Percentiles rank a stretch among this genome's conserved stretches.
phyloP scores from a whole-genome alignment of 2,888 invertebrate species.

The Steinernema carpocapsae region DNA sequence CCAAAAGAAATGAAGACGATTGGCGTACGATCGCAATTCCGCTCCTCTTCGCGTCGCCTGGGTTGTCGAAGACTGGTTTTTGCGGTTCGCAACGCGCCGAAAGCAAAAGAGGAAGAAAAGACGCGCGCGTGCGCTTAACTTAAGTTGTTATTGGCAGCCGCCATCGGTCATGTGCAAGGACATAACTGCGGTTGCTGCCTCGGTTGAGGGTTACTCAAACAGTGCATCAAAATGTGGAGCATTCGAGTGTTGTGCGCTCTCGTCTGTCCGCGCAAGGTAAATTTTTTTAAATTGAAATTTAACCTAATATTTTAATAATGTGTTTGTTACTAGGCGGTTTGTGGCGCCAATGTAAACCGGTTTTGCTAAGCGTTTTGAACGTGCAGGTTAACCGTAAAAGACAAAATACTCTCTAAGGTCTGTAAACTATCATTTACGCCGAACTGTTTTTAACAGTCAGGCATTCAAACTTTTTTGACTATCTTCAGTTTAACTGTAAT shows the following conservation, averaged over 20 bases:
- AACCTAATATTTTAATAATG: no score
- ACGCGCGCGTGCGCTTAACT: neutral
- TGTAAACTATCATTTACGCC: no score
- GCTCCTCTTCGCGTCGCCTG: neutral
- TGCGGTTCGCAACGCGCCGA: neutral
- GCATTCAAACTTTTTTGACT: no score
- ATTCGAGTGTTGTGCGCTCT: neutral
- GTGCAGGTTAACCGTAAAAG: no score
- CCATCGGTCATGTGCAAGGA: constrained; percentile 30
- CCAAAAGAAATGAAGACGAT: neutral
- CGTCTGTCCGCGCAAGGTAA: neutral
- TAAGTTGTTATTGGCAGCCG: constrained; percentile 22
- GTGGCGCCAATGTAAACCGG: no score
- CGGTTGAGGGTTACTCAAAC: neutral
- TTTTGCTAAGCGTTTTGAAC: no score
- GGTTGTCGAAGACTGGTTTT: constrained; percentile 20
- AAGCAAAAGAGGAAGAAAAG: neutral
- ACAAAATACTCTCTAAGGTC: no score
- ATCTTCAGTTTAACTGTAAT: no score
- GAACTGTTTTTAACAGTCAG: no score
- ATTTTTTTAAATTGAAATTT: neutral
- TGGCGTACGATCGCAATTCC: no score
- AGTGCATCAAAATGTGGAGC: constrained; percentile 4
- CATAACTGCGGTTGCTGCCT: neutral
- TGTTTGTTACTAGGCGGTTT: no score